phyloP scores from a whole-genome alignment of 2,113 vertebrate genomes.

The Cyrtonyx montezumae region DNA sequence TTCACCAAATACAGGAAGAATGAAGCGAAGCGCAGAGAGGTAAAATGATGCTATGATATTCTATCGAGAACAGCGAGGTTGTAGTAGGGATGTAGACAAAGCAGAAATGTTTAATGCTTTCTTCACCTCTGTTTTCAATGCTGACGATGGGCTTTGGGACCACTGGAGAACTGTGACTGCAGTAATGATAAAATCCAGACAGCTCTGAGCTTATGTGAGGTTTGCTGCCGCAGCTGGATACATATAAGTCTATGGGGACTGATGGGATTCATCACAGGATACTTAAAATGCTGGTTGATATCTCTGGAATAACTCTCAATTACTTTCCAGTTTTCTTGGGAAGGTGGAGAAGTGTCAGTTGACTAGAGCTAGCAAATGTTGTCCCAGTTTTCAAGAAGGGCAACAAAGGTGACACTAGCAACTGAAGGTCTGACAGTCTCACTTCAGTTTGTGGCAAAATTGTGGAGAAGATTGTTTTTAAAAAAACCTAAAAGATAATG shows the following conservation, averaged over 20 bases:
- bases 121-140: neutral
- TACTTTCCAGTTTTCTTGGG: neutral
- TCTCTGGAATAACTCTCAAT: neutral
- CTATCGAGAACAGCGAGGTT: neutral
- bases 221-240: neutral
- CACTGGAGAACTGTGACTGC: neutral
- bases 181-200: neutral
- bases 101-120: neutral
- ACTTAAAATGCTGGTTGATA: neutral
- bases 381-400: neutral
- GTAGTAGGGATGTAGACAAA: neutral
- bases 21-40: constrained; percentile 95
- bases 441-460: neutral
- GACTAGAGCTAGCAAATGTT: neutral
- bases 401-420: neutral
- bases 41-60: neutral
- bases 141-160: neutral
- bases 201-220: neutral
- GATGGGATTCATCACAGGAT: neutral
- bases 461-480: neutral
- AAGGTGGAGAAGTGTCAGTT: neutral
- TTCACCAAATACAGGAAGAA: constrained; percentile 98
- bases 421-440: neutral
- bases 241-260: neutral
- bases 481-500: too few species aligned